These are phyloP conservation scores for Pituophis catenifer DNA, from an alignment of 2,113 vertebrate genomes.

Conservation along the genomic window DNA sequence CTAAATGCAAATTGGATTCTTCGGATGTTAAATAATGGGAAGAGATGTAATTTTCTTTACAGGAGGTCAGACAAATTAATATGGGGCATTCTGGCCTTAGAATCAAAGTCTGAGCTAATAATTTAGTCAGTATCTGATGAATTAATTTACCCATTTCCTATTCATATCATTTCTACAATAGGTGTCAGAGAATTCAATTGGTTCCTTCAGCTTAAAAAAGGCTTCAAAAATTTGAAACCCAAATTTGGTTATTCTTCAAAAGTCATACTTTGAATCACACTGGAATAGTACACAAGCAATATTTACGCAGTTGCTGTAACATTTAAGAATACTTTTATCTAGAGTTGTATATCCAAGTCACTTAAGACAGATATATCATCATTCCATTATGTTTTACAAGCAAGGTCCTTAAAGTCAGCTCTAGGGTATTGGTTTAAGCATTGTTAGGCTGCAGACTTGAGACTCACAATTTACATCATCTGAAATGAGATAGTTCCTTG, in stretches of 20 bases:
- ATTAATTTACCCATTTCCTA: constrained; percentile 24
- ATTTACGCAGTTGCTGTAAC: not conserved
- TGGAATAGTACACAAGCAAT: not conserved
- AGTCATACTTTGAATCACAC: not conserved
- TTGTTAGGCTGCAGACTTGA: not conserved
- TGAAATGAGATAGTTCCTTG: not conserved
- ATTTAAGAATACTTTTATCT: not conserved
- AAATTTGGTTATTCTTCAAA: not conserved
- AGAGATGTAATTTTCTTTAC: constrained; percentile 9
- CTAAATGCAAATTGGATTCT: constrained; percentile 2
- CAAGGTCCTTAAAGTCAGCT: not conserved
- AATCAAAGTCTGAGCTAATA: constrained; percentile 22
- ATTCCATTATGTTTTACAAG: not conserved
- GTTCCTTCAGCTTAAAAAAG: not conserved
- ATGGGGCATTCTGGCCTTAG: not conserved
- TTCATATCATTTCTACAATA: not conserved
- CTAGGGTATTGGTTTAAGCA: not conserved
- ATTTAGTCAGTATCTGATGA: not conserved
- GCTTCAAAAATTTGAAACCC: not conserved
- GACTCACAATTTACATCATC: not conserved
- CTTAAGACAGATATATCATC: not conserved
- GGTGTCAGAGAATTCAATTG: not conserved
- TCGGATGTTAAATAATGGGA: constrained; percentile 9
- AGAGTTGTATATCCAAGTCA: not conserved
- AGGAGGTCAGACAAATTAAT: constrained; percentile 24